Evolutionary conservation across 2,113 vertebrate species (phyloP).

Genomic region (Mandrillus leucophaeus): DNA sequence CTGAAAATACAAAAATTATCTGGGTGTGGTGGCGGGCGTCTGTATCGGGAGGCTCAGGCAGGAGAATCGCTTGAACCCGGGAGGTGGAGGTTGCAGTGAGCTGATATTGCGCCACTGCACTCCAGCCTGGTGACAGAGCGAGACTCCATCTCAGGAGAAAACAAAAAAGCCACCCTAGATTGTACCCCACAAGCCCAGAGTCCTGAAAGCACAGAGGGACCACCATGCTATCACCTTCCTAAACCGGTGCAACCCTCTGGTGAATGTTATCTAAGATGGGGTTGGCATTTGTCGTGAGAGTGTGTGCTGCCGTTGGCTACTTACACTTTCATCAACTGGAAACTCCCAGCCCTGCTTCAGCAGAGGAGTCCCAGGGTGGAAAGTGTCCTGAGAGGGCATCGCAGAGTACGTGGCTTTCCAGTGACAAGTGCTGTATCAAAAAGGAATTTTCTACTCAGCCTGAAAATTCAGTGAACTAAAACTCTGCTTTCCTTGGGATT

Average conservation of each 20-base stretch:
- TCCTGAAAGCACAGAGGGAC: not conserved
- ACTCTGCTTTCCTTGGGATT: not conserved
- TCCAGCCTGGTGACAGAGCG: not conserved
- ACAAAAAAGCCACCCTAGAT: not conserved
- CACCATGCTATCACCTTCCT: rapidly evolving
- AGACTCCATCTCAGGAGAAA: not conserved
- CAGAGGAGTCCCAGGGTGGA: not conserved
- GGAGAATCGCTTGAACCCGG: not conserved
- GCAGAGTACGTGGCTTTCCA: not conserved
- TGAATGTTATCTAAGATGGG: too few species aligned
- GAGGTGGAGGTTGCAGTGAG: not conserved
- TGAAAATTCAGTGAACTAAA: conserved; percentile 3
- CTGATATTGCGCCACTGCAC: not conserved
- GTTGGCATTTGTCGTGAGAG: not conserved
- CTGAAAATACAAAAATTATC: not conserved
- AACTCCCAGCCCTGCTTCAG: not conserved
- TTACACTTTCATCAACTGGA: not conserved
- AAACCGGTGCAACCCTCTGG: not conserved
- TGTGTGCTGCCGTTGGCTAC: not conserved
- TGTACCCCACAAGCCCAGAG: not conserved
- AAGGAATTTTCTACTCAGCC: not conserved
- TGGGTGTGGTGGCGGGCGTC: rapidly evolving
- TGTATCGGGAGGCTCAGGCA: not conserved
- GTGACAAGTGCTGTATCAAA: not conserved
- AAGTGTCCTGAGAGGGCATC: not conserved